Evolutionary conservation across 2,888 invertebrate species (phyloP), one percentile per base, ranked within the genome.

Genomic region (Macrosiphum euphorbiae): DNA sequence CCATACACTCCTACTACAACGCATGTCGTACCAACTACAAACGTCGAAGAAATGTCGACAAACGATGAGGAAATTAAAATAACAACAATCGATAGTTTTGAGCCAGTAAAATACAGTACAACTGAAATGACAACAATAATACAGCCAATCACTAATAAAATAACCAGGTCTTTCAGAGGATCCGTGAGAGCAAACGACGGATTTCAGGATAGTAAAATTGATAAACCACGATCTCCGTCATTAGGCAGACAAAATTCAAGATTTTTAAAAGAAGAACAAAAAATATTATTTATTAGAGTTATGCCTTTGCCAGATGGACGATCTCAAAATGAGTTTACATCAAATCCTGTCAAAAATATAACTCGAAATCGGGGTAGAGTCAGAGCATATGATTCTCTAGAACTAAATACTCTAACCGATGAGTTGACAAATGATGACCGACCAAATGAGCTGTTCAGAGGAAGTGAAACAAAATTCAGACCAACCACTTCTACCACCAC

Each of bases 271-370:
- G 61, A 94, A 3, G 93, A 94, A 85, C 90, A 94, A 61, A 94
- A 86, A 86, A 61, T 94, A 61, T 50, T 94, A 20, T 94, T 26
- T 28, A 94, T 94, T 24, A 85, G 55, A 86, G 61, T 94, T 8
- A 47, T 61, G n/a, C 93, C 93, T 24, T 50, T 90, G 55, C 85
- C 85, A 50, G 90, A 90, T 10, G 93, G 85, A n/a, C 61, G 50
- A 58, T 86, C 94, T 67, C 94, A 95, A 87, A 95, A 95, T 28
- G 95, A 95, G 84, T 90, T 95, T 67, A 85, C 89, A 50, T 50
- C 92, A 85, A 47, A 94, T 94, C 78, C 91, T 61, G 47, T 88
- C 8, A 92, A 89, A 87, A 94, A 92, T 8, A 67, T 87, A 20
- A 90, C 92, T 55, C 87, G 94, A 90, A 94, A 86, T 41, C 92